Conservation (phyloP, 2,797 vertebrate genomes). For the Esox lucius region DNA sequence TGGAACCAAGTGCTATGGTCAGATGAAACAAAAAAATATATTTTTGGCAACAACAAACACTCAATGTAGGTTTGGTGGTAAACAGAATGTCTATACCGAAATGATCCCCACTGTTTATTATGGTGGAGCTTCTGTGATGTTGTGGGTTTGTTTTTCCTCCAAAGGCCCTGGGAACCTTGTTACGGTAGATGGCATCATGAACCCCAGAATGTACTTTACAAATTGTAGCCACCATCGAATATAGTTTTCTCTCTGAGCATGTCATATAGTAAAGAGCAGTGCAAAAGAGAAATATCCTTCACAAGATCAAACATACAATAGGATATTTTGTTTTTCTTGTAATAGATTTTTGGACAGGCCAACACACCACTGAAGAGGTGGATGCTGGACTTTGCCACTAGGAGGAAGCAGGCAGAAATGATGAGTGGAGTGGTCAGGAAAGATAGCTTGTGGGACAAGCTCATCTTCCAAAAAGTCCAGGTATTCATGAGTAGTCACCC, state of each 20-base stretch:
- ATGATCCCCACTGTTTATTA: no score
- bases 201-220: background rate
- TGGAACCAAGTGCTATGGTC: no score
- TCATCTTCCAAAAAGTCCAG: constrained; percentile 96
- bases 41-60: no score
- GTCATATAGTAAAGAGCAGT: background rate
- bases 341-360: constrained; percentile 90
- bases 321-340: background rate
- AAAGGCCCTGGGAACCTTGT: no score
- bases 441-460: constrained; percentile 94
- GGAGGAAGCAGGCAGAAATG: constrained; percentile 91
- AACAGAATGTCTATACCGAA: no score
- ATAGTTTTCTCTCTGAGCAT: background rate
- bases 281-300: background rate
- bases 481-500: constrained; percentile 59
- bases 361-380: constrained; percentile 89
- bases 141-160: no score
- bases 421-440: constrained; percentile 86
- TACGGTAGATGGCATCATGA: no score
- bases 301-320: background rate
- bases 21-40: no score
- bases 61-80: no score
- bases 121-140: no score
- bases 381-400: constrained; percentile 92
- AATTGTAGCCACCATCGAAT: background rate